Evolutionary conservation across 1,140 invertebrate genomes (phyloP).

Genomic region (Coelopa frigida): DNA sequence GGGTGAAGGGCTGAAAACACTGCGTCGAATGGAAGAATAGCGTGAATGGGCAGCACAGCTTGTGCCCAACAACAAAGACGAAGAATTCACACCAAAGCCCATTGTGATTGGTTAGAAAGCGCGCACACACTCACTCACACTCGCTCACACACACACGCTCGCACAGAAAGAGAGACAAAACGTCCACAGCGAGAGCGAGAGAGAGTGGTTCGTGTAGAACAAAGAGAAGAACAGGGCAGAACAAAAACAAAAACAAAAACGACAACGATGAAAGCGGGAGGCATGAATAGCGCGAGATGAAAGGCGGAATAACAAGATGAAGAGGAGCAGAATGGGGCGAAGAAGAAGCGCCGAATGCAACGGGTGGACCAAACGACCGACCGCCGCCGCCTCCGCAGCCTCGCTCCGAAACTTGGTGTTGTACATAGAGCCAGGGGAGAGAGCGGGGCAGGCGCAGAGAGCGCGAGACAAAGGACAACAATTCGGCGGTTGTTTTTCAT

Average conservation of each 20-base stretch:
- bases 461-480: no score
- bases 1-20: no score
- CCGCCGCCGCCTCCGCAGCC: neutral
- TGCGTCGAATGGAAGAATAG: neutral
- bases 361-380: neutral
- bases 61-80: neutral
- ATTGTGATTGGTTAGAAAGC: conserved; percentile 41
- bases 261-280: neutral
- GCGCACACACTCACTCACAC: conserved; percentile 7
- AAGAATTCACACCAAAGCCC: conserved; percentile 37
- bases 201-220: neutral
- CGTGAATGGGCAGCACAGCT: conserved; percentile 7
- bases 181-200: neutral
- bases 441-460: no score
- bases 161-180: neutral
- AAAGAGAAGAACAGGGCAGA: neutral
- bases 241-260: conserved; percentile 1
- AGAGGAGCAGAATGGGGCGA: neutral
- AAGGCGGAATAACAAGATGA: neutral
- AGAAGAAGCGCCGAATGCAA: neutral
- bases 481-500: no score
- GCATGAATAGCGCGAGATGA: neutral
- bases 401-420: no score
- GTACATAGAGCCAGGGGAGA: no score
- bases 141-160: conserved; percentile 11